phyloP scores from a whole-genome alignment of 2,888 invertebrate species.

The Heliconius sara region DNA sequence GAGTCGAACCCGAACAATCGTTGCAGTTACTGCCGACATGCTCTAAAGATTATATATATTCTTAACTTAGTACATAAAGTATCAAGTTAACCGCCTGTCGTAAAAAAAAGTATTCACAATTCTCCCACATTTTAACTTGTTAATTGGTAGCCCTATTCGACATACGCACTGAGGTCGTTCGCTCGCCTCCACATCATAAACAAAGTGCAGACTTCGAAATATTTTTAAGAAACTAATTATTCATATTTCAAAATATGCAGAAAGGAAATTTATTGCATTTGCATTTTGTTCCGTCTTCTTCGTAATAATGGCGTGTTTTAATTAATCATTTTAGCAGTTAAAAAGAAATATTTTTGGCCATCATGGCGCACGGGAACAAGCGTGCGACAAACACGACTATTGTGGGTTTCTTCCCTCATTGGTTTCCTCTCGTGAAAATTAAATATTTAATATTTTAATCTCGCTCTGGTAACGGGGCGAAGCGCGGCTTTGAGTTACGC shows the following conservation, averaged over 20 bases:
- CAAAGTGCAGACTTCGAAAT: slow-evolving; percentile 32
- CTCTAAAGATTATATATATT: too few relatives aligned
- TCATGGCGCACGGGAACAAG: too few relatives aligned
- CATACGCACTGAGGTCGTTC: slow-evolving; percentile 36
- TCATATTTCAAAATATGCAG: slow-evolving; percentile 8
- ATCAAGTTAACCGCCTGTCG: background rate
- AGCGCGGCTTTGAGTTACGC: too few relatives aligned
- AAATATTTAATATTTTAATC: too few relatives aligned
- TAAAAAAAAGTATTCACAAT: background rate
- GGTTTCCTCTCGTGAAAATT: too few relatives aligned
- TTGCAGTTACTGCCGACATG: too few relatives aligned
- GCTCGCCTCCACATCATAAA: slow-evolving; percentile 37
- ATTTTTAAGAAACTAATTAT: slow-evolving; percentile 28
- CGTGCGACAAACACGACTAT: too few relatives aligned
- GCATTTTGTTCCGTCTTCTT: background rate
- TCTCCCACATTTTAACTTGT: background rate
- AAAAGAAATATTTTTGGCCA: too few relatives aligned
- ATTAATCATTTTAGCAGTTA: background rate
- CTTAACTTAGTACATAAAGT: too few relatives aligned
- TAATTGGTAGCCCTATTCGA: slow-evolving; percentile 22
- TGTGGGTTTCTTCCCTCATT: too few relatives aligned
- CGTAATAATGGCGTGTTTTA: background rate
- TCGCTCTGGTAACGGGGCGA: too few relatives aligned
- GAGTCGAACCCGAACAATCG: too few relatives aligned
- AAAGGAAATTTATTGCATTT: slow-evolving; percentile 10